Percentiles rank a stretch among this genome's conserved stretches.
Conservation (phyloP, 2,797 vertebrate genomes). For the Argentina silus region DNA sequence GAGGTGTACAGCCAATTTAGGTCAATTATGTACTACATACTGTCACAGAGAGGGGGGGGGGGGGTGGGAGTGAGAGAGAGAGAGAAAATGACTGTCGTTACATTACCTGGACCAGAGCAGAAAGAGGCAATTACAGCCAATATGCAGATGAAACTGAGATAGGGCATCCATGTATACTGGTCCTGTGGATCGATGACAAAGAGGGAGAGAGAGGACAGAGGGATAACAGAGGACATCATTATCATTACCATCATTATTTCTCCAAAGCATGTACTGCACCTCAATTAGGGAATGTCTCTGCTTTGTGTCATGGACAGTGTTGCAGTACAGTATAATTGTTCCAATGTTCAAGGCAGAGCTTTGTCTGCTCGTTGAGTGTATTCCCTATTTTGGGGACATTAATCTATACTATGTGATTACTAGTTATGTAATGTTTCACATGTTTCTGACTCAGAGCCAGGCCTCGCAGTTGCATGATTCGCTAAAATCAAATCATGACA, state of each 20-base stretch:
- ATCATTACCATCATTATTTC: background rate
- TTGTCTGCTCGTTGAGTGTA: background rate
- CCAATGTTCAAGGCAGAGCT: background rate
- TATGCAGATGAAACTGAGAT: conserved; percentile 90
- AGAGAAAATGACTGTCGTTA: conserved; percentile 63
- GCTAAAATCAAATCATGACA: no score
- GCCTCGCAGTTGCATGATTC: no score
- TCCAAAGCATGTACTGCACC: background rate
- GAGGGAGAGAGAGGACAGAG: background rate
- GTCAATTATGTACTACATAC: background rate
- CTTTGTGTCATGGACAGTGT: no score
- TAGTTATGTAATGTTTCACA: no score
- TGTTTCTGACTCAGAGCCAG: no score
- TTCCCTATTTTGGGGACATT: no score
- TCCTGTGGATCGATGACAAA: conserved; percentile 68
- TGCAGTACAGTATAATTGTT: background rate
- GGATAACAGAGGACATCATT: conserved; percentile 4
- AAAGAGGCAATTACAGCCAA: conserved; percentile 92
- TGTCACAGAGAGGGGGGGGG: background rate
- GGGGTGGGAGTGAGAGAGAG: background rate
- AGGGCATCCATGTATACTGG: conserved; percentile 84
- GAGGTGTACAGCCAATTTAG: background rate
- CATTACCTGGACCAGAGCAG: conserved; percentile 95
- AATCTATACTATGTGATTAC: no score
- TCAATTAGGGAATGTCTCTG: no score